Conservation (phyloP, 2,113 vertebrate genomes). For the Anguilla japonica region DNA sequence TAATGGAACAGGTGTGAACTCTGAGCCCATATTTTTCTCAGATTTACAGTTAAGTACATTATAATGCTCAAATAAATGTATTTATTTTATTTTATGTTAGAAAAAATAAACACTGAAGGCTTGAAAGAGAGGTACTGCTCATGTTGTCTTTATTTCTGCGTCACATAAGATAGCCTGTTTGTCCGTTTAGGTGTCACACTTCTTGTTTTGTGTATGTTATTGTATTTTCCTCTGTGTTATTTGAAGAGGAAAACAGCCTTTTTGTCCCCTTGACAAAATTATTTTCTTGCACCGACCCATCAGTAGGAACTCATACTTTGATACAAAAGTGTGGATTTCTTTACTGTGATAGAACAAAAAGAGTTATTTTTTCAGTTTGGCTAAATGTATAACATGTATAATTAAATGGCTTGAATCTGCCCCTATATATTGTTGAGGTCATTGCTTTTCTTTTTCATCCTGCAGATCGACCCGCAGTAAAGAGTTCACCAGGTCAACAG, state of each 20-base stretch:
- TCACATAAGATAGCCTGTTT: too few relatives aligned
- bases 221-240: too few relatives aligned
- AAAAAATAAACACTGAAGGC: too few relatives aligned
- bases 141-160: too few relatives aligned
- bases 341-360: background rate
- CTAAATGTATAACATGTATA: background rate
- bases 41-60: background rate
- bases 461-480: constrained; percentile 40
- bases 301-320: too few relatives aligned
- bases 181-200: too few relatives aligned
- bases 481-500: constrained; percentile 44
- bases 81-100: background rate
- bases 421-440: background rate
- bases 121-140: too few relatives aligned
- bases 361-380: background rate
- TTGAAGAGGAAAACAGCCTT: too few relatives aligned
- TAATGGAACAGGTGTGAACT: too few relatives aligned
- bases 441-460: background rate
- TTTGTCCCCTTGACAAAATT: too few relatives aligned
- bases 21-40: background rate
- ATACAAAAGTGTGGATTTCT: background rate
- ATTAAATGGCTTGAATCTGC: background rate
- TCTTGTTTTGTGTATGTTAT: too few relatives aligned
- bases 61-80: background rate
- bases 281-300: too few relatives aligned